Evolutionary conservation across 2,797 vertebrate species (phyloP).

Genomic region (Falco concolor): DNA sequence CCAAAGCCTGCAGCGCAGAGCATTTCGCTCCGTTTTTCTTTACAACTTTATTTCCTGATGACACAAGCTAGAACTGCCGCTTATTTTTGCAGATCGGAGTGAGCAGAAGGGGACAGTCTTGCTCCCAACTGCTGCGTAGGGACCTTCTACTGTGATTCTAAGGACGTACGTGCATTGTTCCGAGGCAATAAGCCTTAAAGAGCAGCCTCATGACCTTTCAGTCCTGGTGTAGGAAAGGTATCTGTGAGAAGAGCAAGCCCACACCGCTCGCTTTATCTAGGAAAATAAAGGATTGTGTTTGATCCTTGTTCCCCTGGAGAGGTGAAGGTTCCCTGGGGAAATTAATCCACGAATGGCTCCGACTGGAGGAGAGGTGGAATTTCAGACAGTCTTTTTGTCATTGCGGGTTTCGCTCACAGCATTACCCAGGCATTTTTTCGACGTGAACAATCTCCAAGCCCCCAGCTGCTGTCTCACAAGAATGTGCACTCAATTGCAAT

Average conservation of each 20-base stretch:
- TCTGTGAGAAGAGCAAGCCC: background rate
- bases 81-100: background rate
- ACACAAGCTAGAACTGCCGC: too few relatives aligned
- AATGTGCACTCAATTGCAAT: fast-evolving
- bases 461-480: background rate
- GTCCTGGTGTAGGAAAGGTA: background rate
- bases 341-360: fast-evolving
- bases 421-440: background rate
- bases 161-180: fast-evolving
- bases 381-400: background rate
- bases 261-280: background rate
- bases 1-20: background rate
- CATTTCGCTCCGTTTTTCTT: fast-evolving
- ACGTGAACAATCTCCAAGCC: background rate
- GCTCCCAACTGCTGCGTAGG: fast-evolving
- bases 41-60: too few relatives aligned
- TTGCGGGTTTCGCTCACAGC: background rate
- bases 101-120: background rate
- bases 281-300: fast-evolving
- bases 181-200: background rate
- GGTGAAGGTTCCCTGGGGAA: background rate
- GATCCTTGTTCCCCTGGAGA: background rate
- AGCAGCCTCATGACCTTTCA: background rate
- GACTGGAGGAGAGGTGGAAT: background rate
- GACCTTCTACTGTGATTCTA: fast-evolving